A percentile compares a stretch with the other conserved stretches of the same genome.
Conservation (phyloP, 2,113 vertebrate genomes). For the Triplophysa tibetana region DNA sequence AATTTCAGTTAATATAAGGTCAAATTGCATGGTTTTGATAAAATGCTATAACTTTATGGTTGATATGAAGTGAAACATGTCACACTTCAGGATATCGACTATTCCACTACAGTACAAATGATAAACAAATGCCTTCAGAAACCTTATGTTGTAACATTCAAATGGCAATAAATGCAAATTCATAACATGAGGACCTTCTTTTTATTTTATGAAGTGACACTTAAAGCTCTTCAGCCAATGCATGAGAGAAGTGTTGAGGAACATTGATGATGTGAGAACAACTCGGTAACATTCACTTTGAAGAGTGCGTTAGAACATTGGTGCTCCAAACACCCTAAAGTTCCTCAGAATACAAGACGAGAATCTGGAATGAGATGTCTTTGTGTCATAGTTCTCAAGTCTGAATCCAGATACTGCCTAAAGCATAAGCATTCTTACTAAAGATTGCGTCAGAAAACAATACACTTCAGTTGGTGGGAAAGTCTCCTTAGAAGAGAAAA, state of each 20-base stretch:
- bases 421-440: constrained; percentile 65
- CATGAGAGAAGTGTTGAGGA: constrained; percentile 17
- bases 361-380: constrained; percentile 70
- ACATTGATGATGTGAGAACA: constrained; percentile 17
- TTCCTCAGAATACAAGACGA: constrained; percentile 54
- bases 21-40: too few relatives aligned
- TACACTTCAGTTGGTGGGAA: constrained; percentile 59
- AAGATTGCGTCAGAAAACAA: constrained; percentile 72
- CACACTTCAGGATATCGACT: too few relatives aligned
- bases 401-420: constrained; percentile 66
- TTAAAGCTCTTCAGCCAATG: not conserved
- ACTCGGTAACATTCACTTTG: constrained; percentile 26
- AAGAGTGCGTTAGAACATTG: constrained; percentile 8
- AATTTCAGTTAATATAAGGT: too few relatives aligned
- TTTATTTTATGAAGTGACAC: constrained; percentile 8
- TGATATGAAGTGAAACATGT: too few relatives aligned
- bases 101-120: too few relatives aligned
- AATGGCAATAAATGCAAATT: not conserved
- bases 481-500: constrained; percentile 71
- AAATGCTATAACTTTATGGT: too few relatives aligned
- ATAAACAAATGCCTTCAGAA: too few relatives aligned
- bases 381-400: constrained; percentile 61
- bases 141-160: not conserved
- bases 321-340: constrained; percentile 21
- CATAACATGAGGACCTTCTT: constrained; percentile 1